Evolutionary conservation across 1,140 invertebrate species (phyloP).

Genomic region (Diprion similis): DNA sequence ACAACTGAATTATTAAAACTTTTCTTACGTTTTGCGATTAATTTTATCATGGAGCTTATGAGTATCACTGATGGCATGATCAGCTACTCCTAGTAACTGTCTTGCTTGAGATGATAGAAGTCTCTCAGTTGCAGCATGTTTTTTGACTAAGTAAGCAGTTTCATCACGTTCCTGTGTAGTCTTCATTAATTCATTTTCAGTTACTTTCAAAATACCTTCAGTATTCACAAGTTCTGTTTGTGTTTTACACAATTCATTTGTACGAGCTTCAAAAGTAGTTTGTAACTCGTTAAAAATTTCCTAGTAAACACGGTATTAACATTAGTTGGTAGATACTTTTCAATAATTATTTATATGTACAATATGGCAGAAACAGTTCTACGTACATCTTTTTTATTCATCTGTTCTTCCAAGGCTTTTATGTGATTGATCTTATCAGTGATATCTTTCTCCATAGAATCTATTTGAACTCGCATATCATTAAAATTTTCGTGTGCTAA

Average conservation of each 20-base stretch:
- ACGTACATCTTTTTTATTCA: slow-evolving; percentile 66
- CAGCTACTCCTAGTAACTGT: slow-evolving; percentile 70
- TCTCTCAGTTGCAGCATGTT: slow-evolving; percentile 72
- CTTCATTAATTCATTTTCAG: slow-evolving; percentile 56
- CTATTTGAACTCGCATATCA: slow-evolving; percentile 74
- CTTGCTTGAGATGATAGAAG: slow-evolving; percentile 68
- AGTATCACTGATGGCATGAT: slow-evolving; percentile 69
- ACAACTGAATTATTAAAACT: slow-evolving; percentile 19
- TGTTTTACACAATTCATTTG: slow-evolving; percentile 62
- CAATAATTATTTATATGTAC: too few relatives aligned
- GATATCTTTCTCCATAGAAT: slow-evolving; percentile 75
- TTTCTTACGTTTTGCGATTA: slow-evolving; percentile 64
- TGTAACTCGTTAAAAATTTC: slow-evolving; percentile 65
- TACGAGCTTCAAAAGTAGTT: slow-evolving; percentile 53
- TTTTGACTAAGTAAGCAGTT: slow-evolving; percentile 68
- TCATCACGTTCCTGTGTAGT: slow-evolving; percentile 64
- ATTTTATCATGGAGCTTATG: slow-evolving; percentile 71
- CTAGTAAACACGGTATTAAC: slow-evolving; percentile 33
- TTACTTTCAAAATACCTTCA: slow-evolving; percentile 56
- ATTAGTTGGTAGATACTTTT: too few relatives aligned
- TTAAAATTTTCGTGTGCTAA: slow-evolving; percentile 85
- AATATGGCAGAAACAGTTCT: background rate
- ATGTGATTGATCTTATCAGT: slow-evolving; percentile 75
- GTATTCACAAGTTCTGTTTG: slow-evolving; percentile 64
- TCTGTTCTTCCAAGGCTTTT: slow-evolving; percentile 72